Evolutionary conservation across 2,113 vertebrate species (phyloP).

Genomic region (Pan paniscus): DNA sequence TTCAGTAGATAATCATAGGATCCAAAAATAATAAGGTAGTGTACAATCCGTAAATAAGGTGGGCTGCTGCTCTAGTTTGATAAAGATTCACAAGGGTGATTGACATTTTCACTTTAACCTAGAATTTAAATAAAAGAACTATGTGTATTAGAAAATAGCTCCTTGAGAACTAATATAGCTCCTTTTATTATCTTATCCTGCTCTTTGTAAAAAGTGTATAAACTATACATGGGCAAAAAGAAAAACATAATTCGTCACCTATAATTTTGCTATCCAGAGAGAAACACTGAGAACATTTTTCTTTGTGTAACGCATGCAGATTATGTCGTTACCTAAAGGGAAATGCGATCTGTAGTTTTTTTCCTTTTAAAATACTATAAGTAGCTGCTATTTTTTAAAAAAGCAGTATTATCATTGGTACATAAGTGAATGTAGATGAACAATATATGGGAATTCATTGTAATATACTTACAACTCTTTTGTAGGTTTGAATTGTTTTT

Average conservation of each 20-base stretch:
- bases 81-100: neutral
- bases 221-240: neutral
- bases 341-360: neutral
- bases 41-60: neutral
- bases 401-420: neutral
- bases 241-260: neutral
- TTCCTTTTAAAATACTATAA: neutral
- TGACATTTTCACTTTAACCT: conserved; percentile 32
- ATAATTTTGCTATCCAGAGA: neutral
- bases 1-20: neutral
- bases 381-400: neutral
- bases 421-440: neutral
- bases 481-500: neutral
- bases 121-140: neutral
- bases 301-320: neutral
- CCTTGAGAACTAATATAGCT: neutral
- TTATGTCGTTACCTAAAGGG: neutral
- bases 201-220: neutral
- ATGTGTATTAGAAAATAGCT: neutral
- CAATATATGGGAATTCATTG: neutral
- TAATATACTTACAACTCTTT: neutral
- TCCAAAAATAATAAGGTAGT: conserved; percentile 25
- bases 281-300: neutral
- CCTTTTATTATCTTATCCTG: neutral
- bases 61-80: neutral